Evolutionary conservation across 2,113 vertebrate genomes (phyloP).

Genomic region (Paradisaea rubra): DNA sequence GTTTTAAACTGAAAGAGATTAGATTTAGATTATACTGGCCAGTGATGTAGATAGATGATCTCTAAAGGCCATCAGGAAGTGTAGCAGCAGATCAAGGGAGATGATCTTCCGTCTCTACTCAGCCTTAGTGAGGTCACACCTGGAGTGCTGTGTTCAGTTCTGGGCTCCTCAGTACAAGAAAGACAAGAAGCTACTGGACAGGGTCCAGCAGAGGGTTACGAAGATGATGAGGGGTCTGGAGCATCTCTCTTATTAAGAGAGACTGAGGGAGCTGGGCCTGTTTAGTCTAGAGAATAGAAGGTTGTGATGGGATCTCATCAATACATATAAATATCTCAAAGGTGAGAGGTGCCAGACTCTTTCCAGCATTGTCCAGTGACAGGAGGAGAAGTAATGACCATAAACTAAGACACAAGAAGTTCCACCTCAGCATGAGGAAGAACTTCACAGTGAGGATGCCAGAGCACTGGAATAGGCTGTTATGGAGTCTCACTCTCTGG

Average conservation of each 20-base stretch:
- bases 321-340: not conserved
- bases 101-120: not conserved
- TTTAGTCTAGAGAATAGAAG: not conserved
- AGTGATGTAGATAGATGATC: not conserved
- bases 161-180: not conserved
- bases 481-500: too few relatives aligned
- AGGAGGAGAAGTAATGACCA: not conserved
- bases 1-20: not conserved
- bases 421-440: not conserved
- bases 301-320: not conserved
- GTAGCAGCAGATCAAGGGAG: not conserved
- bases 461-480: not conserved
- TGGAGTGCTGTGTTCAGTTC: not conserved
- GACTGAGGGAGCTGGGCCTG: not conserved
- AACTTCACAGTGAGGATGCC: fast-evolving
- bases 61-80: not conserved
- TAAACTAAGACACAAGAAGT: not conserved
- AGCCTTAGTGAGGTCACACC: not conserved
- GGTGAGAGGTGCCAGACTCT: not conserved
- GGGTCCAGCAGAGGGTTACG: not conserved
- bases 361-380: not conserved
- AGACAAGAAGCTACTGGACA: not conserved
- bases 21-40: not conserved
- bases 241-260: not conserved
- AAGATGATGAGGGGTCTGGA: not conserved